These are phyloP conservation scores for Callospermophilus lateralis DNA, from an alignment of 2,113 vertebrate species.

Conservation along the genomic window DNA sequence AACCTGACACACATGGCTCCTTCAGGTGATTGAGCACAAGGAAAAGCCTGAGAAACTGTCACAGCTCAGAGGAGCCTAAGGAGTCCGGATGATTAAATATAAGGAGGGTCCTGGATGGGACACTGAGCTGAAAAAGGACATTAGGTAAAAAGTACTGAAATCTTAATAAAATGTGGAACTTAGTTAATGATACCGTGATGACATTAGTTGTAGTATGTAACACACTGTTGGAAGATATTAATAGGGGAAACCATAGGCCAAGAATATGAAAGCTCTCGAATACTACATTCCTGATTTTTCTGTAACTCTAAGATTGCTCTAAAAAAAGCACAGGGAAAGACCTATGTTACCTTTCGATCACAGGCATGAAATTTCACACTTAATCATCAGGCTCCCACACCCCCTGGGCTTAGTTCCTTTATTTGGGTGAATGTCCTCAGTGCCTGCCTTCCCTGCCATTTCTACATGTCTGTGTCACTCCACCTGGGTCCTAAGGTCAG, in stretches of 20 bases:
- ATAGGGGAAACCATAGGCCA: not conserved
- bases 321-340: not conserved
- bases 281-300: not conserved
- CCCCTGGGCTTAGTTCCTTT: not conserved
- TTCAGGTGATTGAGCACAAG: not conserved
- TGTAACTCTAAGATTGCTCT: slow-evolving; percentile 8
- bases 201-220: not conserved
- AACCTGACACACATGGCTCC: not conserved
- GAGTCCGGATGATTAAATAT: too few species aligned
- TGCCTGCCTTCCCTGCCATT: too few species aligned
- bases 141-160: not conserved
- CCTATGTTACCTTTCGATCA: not conserved
- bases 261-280: too few species aligned
- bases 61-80: too few species aligned
- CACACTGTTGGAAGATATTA: not conserved
- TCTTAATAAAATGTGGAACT: not conserved
- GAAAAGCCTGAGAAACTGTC: not conserved
- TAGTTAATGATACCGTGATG: not conserved
- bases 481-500: not conserved
- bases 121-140: not conserved
- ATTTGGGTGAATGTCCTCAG: not conserved
- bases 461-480: not conserved
- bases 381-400: not conserved
- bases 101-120: not conserved
- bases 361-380: not conserved